Evolutionary conservation across 2,888 invertebrate species (phyloP).

Genomic region (Dasysyrphus albostriatus): DNA sequence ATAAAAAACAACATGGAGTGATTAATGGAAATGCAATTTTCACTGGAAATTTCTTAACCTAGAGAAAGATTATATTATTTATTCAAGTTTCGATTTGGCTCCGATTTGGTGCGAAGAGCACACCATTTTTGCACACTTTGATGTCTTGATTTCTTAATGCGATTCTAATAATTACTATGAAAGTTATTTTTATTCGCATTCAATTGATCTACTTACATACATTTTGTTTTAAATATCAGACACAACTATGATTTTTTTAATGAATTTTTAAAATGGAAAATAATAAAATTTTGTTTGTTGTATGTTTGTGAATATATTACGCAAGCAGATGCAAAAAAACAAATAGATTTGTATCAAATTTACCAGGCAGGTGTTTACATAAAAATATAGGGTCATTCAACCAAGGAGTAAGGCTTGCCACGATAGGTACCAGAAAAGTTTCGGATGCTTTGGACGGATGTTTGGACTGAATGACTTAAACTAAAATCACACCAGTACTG

Average conservation of each 20-base stretch:
- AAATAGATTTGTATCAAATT: too few relatives aligned
- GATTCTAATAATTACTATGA: background rate
- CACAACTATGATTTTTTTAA: background rate
- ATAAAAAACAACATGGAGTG: conserved; percentile 39
- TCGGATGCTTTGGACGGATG: too few relatives aligned
- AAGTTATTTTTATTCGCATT: conserved; percentile 2
- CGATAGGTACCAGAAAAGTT: too few relatives aligned
- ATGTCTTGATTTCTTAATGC: conserved; percentile 19
- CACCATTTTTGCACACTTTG: conserved; percentile 5
- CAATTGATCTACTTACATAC: background rate
- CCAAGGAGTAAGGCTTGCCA: too few relatives aligned
- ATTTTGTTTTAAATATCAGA: background rate
- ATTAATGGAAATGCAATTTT: conserved; percentile 61
- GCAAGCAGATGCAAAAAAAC: too few relatives aligned
- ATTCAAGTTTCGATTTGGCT: conserved; percentile 21
- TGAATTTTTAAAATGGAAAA: background rate
- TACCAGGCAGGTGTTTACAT: too few relatives aligned
- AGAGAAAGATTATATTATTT: conserved; percentile 36
- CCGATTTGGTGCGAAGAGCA: conserved; percentile 37
- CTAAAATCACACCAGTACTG: too few relatives aligned
- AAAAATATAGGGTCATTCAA: too few relatives aligned
- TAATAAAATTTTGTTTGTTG: too few relatives aligned
- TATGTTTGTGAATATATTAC: too few relatives aligned
- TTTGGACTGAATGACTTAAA: too few relatives aligned
- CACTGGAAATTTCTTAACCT: background rate